Evolutionary conservation across 2,888 invertebrate species (phyloP).

Genomic region (Plebejus anna): DNA sequence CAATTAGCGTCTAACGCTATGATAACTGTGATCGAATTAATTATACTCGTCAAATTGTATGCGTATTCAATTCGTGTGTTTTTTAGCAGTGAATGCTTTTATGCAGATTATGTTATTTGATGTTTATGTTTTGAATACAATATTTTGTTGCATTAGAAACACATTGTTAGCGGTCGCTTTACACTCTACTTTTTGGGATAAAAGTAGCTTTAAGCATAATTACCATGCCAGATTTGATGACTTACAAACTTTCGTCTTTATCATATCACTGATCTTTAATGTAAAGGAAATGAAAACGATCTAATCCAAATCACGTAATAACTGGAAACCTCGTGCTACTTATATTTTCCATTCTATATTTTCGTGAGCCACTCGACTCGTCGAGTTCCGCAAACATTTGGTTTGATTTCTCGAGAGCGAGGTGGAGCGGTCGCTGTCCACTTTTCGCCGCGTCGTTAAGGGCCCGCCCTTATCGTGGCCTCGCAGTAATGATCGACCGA

Average conservation of each 20-base stretch:
- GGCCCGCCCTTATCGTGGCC: slow-evolving; percentile 68
- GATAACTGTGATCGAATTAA: slow-evolving; percentile 20
- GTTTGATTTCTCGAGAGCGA: slow-evolving; percentile 37
- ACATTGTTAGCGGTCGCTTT: background rate
- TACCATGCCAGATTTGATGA: no score
- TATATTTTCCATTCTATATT: slow-evolving; percentile 1
- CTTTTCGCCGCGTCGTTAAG: slow-evolving; percentile 64
- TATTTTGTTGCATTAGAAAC: background rate
- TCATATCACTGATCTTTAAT: background rate
- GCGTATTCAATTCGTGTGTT: background rate
- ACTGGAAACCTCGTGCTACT: background rate
- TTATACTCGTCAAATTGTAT: slow-evolving; percentile 5
- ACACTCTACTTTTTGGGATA: no score
- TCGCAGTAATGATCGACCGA: slow-evolving; percentile 75
- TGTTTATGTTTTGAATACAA: background rate
- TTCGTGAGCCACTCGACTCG: background rate
- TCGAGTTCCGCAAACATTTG: slow-evolving; percentile 21
- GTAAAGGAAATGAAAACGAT: background rate
- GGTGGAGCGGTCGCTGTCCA: slow-evolving; percentile 60
- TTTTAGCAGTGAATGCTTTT: background rate
- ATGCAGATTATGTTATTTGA: background rate
- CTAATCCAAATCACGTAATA: background rate
- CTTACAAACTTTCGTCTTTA: background rate
- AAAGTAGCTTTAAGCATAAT: no score
- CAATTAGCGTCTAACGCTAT: slow-evolving; percentile 24